These are phyloP conservation scores for Nibea albiflora DNA, from an alignment of 2,113 vertebrate species.

Conservation along the genomic window DNA sequence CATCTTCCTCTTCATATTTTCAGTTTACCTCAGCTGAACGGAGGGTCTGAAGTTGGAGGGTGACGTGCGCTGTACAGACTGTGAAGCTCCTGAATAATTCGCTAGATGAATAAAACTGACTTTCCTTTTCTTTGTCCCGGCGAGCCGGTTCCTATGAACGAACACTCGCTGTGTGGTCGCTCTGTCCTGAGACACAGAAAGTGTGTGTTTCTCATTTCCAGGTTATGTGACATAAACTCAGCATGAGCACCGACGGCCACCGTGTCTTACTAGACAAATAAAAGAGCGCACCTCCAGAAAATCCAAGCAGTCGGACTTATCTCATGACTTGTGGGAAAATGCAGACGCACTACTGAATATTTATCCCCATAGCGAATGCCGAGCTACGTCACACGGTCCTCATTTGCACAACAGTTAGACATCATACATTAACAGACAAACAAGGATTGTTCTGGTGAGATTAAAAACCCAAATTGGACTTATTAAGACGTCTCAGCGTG, in stretches of 20 bases:
- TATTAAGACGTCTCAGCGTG: not conserved
- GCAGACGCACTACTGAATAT: not conserved
- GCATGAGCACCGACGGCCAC: not conserved
- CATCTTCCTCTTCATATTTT: not conserved
- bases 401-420: not conserved
- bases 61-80: not conserved
- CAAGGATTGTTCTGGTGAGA: not conserved
- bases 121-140: not conserved
- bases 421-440: not conserved
- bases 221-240: not conserved
- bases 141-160: not conserved
- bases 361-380: not conserved
- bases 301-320: not conserved
- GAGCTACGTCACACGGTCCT: not conserved
- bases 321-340: not conserved
- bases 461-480: not conserved
- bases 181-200: not conserved
- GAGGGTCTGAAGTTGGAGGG: not conserved
- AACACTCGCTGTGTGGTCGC: not conserved
- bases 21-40: not conserved
- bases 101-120: not conserved
- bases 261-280: not conserved
- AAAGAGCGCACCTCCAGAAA: not conserved
- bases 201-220: constrained; percentile 9
- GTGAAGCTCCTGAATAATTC: too few species aligned